A percentile compares a stretch with the other conserved stretches of the same genome.
Evolutionary conservation across 2,888 invertebrate genomes (phyloP).

Genomic region (Athetis lepigone): DNA sequence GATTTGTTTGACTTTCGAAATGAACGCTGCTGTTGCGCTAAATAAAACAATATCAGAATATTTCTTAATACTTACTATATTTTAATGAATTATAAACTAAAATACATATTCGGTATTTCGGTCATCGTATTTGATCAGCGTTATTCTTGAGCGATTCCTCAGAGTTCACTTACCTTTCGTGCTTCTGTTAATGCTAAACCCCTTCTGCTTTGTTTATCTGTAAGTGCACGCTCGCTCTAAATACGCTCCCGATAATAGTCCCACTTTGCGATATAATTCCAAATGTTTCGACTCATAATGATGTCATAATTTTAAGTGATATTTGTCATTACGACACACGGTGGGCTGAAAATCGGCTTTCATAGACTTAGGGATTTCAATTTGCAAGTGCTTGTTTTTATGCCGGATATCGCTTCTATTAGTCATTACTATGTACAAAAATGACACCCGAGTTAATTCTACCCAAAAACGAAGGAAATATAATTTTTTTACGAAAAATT

Average conservation of each 20-base stretch:
- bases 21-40: background rate
- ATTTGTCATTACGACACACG: constrained; percentile 33
- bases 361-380: too few relatives aligned
- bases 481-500: too few relatives aligned
- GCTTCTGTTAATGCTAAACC: constrained; percentile 64
- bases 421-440: too few relatives aligned
- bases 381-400: too few relatives aligned
- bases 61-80: constrained; percentile 7
- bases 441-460: too few relatives aligned
- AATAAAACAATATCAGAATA: constrained; percentile 1
- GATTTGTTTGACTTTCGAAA: constrained; percentile 4
- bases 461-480: too few relatives aligned
- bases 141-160: constrained; percentile 52
- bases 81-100: constrained; percentile 17
- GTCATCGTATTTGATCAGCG: constrained; percentile 54
- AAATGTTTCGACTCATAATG: constrained; percentile 49
- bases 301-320: constrained; percentile 40
- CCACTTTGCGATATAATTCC: constrained; percentile 61
- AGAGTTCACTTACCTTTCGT: constrained; percentile 71
- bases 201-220: constrained; percentile 76
- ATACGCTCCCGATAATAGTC: constrained; percentile 71
- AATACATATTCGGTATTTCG: constrained; percentile 47
- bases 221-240: constrained; percentile 77
- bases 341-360: too few relatives aligned
- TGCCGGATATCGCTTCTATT: too few relatives aligned